phyloP scores from a whole-genome alignment of 1,140 invertebrate genomes.

The Asobara japonica region DNA sequence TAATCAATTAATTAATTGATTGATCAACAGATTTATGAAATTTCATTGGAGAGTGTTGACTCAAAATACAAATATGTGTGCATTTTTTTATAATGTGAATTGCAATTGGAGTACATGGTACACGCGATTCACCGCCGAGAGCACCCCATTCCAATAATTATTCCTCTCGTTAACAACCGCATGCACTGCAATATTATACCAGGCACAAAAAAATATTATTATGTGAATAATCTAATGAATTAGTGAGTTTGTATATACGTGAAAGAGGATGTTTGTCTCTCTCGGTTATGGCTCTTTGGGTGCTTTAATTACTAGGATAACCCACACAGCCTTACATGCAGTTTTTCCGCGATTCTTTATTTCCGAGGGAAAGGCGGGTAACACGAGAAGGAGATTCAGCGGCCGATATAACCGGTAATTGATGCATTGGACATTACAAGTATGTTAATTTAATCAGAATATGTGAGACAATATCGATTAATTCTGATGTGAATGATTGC shows the following conservation, averaged over 20 bases:
- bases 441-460: too few relatives aligned
- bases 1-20: neutral
- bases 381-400: neutral
- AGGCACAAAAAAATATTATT: neutral
- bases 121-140: slow-evolving; percentile 7
- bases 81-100: neutral
- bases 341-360: neutral
- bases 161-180: neutral
- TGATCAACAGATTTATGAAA: neutral
- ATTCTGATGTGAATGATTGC: neutral
- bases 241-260: neutral
- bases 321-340: neutral
- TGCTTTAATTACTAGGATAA: neutral
- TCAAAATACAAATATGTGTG: neutral
- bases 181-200: neutral
- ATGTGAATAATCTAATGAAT: slow-evolving; percentile 1
- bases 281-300: neutral
- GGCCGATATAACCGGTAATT: neutral
- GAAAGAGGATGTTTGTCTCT: neutral
- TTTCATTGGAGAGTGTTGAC: neutral
- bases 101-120: neutral
- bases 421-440: too few relatives aligned
- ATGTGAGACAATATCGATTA: too few relatives aligned
- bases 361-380: neutral
- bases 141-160: neutral